These are phyloP conservation scores for Fukomys damarensis DNA, from an alignment of 2,113 vertebrate genomes.

Conservation along the genomic window DNA sequence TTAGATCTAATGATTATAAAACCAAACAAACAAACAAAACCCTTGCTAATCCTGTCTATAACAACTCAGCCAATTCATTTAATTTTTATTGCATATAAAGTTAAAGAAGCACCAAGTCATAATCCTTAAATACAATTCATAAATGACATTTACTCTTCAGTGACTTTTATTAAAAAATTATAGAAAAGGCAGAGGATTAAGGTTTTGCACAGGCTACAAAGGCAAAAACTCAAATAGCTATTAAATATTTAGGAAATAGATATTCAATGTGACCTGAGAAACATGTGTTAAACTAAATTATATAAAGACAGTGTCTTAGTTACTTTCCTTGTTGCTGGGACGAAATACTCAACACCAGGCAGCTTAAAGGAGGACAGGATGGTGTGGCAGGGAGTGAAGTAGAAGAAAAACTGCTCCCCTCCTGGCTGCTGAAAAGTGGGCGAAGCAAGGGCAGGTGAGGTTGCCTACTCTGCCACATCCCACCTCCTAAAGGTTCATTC, in stretches of 20 bases:
- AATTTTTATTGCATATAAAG: conserved; percentile 38
- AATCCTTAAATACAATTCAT: neutral
- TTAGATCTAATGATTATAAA: neutral
- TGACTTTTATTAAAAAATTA: conserved; percentile 7
- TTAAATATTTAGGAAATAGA: neutral
- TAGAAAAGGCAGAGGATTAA: neutral
- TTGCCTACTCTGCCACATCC: neutral
- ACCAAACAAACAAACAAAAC: neutral
- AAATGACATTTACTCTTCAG: conserved; percentile 3
- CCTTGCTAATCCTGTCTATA: neutral
- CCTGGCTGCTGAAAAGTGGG: neutral
- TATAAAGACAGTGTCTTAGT: neutral
- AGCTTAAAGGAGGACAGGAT: neutral
- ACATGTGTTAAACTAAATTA: neutral
- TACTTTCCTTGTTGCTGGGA: neutral
- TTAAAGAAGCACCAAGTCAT: conserved; percentile 10
- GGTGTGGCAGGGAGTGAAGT: too few species aligned
- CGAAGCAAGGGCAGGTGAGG: neutral
- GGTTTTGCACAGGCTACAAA: neutral
- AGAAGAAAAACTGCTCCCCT: neutral
- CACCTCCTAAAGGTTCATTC: neutral
- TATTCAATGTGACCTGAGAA: neutral
- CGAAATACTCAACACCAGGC: neutral
- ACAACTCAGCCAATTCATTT: conserved; percentile 6
- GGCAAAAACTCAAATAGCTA: neutral